Evolutionary conservation across 2,888 invertebrate species (phyloP).

Genomic region (Polydrusus tereticollis): DNA sequence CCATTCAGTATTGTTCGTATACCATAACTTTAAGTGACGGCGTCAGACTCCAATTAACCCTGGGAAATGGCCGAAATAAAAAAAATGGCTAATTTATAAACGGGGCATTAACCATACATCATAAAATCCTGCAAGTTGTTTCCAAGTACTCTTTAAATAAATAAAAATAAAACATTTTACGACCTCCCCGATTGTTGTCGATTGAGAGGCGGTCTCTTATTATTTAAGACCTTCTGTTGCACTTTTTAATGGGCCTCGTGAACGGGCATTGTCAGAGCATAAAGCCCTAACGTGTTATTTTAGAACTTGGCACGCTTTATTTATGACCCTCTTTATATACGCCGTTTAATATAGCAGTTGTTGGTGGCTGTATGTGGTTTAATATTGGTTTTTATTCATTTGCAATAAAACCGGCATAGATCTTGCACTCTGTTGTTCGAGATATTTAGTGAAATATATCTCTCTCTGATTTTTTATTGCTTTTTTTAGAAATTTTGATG

Average conservation of each 20-base stretch:
- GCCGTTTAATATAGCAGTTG: conserved; percentile 24
- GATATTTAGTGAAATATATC: too few species aligned
- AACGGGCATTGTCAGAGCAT: conserved; percentile 40
- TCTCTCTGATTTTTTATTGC: too few species aligned
- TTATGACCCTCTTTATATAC: conserved; percentile 26
- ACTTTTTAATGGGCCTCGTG: conserved; percentile 47
- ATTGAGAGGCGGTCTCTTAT: conserved; percentile 49
- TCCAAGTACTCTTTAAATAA: conserved; percentile 14
- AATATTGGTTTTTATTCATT: conserved; percentile 22
- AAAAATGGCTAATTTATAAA: neutral
- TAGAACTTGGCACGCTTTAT: conserved; percentile 34
- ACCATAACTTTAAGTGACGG: too few species aligned
- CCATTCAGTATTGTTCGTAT: too few species aligned
- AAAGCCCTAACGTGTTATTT: conserved; percentile 39
- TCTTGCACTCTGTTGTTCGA: too few species aligned
- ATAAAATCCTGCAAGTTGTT: neutral
- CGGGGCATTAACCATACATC: neutral
- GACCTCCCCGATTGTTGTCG: conserved; percentile 46
- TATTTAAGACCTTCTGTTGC: conserved; percentile 50
- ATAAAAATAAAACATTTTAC: conserved; percentile 20
- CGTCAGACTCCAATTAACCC: too few species aligned
- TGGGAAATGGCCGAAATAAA: too few species aligned
- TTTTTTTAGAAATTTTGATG: too few species aligned
- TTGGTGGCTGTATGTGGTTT: conserved; percentile 23
- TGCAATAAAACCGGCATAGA: too few species aligned